These are phyloP conservation scores for Phrynosoma platyrhinos DNA, from an alignment of 2,113 vertebrate species.

Conservation along the genomic window DNA sequence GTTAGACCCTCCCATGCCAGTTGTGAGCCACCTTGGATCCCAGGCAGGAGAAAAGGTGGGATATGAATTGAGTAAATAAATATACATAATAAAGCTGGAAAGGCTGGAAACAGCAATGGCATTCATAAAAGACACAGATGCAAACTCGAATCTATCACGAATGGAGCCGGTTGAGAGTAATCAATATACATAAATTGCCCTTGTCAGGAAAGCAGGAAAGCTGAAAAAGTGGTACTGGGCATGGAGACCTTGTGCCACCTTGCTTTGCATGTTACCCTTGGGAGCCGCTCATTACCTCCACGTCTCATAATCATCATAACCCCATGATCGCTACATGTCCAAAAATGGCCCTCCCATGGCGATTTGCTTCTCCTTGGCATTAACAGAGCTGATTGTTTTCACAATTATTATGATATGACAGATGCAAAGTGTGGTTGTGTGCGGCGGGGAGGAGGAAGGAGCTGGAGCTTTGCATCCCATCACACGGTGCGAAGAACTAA, in stretches of 20 bases:
- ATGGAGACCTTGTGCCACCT: constrained; percentile 52
- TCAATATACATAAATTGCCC: constrained; percentile 40
- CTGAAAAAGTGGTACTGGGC: constrained; percentile 59
- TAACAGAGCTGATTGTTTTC: constrained; percentile 23
- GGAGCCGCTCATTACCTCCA: constrained; percentile 67
- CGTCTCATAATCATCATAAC: constrained; percentile 69
- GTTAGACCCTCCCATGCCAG: neutral
- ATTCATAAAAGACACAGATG: constrained; percentile 3
- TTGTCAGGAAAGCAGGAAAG: constrained; percentile 61
- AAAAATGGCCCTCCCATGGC: constrained; percentile 38
- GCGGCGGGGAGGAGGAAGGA: neutral
- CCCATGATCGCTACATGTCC: neutral
- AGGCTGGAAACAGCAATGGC: neutral
- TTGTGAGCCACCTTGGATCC: too few species aligned
- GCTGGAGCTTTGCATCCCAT: constrained; percentile 59
- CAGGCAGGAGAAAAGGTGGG: too few species aligned
- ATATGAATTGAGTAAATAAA: too few species aligned
- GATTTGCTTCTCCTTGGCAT: neutral
- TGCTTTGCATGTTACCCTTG: constrained; percentile 65
- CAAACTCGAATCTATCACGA: neutral
- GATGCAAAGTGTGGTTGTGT: constrained; percentile 42
- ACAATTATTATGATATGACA: constrained; percentile 59
- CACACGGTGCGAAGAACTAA: constrained; percentile 65
- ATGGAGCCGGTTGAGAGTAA: constrained; percentile 34
- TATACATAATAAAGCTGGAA: neutral